Evolutionary conservation across 2,797 vertebrate genomes (phyloP), one percentile per base, ranked within the genome.

Genomic region (Hemibagrus guttatus): DNA sequence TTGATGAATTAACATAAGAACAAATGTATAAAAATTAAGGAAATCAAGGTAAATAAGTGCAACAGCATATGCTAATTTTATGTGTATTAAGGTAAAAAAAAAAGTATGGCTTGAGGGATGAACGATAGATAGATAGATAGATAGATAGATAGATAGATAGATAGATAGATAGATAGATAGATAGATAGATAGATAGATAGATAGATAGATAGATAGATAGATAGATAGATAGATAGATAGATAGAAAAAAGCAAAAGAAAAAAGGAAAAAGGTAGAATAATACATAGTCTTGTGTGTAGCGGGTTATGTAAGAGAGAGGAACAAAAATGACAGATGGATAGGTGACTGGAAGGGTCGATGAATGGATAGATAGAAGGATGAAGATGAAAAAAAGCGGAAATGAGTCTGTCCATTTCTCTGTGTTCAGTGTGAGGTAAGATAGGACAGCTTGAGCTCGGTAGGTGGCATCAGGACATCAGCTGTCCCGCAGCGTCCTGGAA

Each of bases 371-470:
- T 63, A 63, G 58, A 63, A 61, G 31, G 72, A 66, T 54, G 23
- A 58, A 85, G 31, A 74, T 61, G n/a, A 7, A 76, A 76, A 66
- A 61, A 75, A 35, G 21, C 35, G 6, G 42, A 68, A 72, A 72
- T 64, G 35, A 74, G 63, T 59, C 61, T 72, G 75, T 58, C 39
- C 3, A 54, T 42, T 83, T 63, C 39, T 58, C 58, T 54, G 61
- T 28, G 68, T 58, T 49, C 42, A 6, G 46, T 54, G 42, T 76
- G 64, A 59, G 56, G 61, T 81, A 81, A 42, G 78, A 81, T 59
- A 81, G 66, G 76, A 81, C 89, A 91, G 91, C 88, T 90, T 91
- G 88, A 78, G 71, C 84, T 61, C 78, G 12, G 76, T 85, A 68
- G 88, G 88, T 59, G 80, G 75, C 68, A 72, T 83, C 74, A 46